Base-by-base conservation (phyloP, 2,113 vertebrate genomes). In the Diphyllodes magnificus region DNA sequence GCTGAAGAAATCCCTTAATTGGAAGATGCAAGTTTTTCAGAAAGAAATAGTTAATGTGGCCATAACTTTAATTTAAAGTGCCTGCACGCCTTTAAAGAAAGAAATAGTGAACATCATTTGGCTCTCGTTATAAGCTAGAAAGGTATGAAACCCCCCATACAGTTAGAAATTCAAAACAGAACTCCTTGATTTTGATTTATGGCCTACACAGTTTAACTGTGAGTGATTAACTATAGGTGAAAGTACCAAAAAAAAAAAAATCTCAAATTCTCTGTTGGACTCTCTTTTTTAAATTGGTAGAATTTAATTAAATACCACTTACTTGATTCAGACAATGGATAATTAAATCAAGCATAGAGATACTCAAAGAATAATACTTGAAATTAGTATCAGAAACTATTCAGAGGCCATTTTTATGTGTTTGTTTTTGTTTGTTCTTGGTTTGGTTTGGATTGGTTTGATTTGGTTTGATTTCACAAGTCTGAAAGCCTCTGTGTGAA, bases 331-430 rank as follows among this genome's bases (percentile, higher is more conserved):
- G 30, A 30, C 16, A 71, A 45, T 31, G 1, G 4, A 28, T 37
- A 72, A 40, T 37, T 72, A 50, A 73, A 37, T 51, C 14, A 82
- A 78, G 82, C 5, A 12, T 10, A 63, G 12, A 30, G 7, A n/a
- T 56, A 19, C 6, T 1, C 17, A 72, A 60, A 57, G 28, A 49
- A 1, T 22, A 23, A 2, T 69, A 44, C 28, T 60, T 72, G 27
- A 85, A 93, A 80, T 61, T 51, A 25, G 3, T 69, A 76, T 61
- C 40, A 57, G 37, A 88, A 91, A 14, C 1, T 66, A 6, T 61
- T 63, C 2, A 1, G n/a, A 19, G 69, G 10, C 9, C 4, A 3
- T 27, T 27, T 57, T 13, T 22, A 14, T 8, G 9, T 44, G 2
- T 30, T 27, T n/a, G 19, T 5, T 33, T 75, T 45, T 37, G 10